Conservation (phyloP, 2,888 invertebrate species). For the Troides helena region DNA sequence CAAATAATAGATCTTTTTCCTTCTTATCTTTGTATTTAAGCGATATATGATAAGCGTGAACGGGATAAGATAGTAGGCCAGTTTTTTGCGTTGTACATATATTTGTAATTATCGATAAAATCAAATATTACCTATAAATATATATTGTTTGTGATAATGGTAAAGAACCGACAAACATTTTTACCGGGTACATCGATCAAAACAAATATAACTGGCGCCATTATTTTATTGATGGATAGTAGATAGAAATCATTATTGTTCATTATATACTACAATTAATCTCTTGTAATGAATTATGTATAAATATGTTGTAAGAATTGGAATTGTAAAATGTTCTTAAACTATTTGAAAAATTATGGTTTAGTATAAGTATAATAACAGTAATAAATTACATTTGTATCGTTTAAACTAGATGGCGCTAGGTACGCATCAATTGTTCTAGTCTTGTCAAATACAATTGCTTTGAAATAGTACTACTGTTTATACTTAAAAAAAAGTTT, state of each 20-base stretch:
- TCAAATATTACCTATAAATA: slow-evolving; percentile 1
- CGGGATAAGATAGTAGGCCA: neutral
- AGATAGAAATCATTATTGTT: too few relatives aligned
- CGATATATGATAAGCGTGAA: too few relatives aligned
- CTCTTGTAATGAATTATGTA: too few relatives aligned
- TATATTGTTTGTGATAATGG: neutral
- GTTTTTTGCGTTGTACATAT: neutral
- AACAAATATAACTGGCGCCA: neutral
- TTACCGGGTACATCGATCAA: neutral
- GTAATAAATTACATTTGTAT: neutral
- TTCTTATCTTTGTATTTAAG: too few relatives aligned
- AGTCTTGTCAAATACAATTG: neutral
- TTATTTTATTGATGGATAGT: neutral
- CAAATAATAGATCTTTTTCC: too few relatives aligned
- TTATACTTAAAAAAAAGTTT: too few relatives aligned
- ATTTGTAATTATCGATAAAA: neutral
- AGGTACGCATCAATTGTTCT: neutral
- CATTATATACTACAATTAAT: too few relatives aligned
- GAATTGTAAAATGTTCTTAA: too few relatives aligned
- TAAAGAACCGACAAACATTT: slow-evolving; percentile 3
- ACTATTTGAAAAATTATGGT: too few relatives aligned
- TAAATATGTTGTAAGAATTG: too few relatives aligned
- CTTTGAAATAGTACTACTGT: neutral
- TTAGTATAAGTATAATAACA: too few relatives aligned
- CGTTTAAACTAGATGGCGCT: slow-evolving; percentile 16